Evolutionary conservation across 2,888 invertebrate genomes (phyloP).

Genomic region (Sminthurides aquaticus): DNA sequence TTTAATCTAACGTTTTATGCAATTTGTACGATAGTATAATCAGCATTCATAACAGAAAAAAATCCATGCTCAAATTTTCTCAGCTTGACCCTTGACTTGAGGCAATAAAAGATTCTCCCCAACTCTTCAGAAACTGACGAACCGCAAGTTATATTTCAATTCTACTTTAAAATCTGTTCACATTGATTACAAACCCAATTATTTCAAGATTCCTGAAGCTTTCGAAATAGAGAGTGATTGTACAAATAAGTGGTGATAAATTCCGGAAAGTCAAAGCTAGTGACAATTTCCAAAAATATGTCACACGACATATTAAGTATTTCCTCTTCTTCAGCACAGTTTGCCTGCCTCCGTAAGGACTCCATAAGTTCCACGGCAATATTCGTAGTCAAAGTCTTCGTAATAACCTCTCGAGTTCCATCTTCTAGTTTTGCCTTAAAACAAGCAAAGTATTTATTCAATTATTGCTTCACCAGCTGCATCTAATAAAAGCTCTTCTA

Average conservation of each 20-base stretch:
- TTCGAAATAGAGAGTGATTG: constrained; percentile 46
- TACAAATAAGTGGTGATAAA: constrained; percentile 61
- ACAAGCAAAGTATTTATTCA: constrained; percentile 14
- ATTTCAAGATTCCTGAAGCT: constrained; percentile 14
- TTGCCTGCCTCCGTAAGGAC: constrained; percentile 44
- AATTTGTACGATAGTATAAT: too few relatives aligned
- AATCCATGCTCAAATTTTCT: too few relatives aligned
- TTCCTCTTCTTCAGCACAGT: constrained; percentile 35
- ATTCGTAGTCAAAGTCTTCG: constrained; percentile 51
- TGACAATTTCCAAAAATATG: constrained; percentile 58
- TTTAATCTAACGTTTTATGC: too few relatives aligned
- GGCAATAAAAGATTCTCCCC: too few relatives aligned
- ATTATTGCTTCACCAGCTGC: neutral
- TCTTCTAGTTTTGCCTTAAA: constrained; percentile 54
- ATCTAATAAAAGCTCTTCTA: too few relatives aligned
- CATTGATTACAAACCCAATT: too few relatives aligned
- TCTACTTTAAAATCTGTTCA: too few relatives aligned
- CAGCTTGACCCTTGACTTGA: too few relatives aligned
- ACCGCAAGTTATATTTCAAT: too few relatives aligned
- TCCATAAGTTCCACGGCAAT: constrained; percentile 49
- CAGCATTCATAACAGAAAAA: too few relatives aligned
- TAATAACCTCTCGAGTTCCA: constrained; percentile 49
- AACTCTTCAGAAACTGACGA: too few relatives aligned
- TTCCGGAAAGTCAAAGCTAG: constrained; percentile 56
- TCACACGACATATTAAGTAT: constrained; percentile 46